phyloP scores from a whole-genome alignment of 2,113 vertebrate species.

The Podiceps cristatus region DNA sequence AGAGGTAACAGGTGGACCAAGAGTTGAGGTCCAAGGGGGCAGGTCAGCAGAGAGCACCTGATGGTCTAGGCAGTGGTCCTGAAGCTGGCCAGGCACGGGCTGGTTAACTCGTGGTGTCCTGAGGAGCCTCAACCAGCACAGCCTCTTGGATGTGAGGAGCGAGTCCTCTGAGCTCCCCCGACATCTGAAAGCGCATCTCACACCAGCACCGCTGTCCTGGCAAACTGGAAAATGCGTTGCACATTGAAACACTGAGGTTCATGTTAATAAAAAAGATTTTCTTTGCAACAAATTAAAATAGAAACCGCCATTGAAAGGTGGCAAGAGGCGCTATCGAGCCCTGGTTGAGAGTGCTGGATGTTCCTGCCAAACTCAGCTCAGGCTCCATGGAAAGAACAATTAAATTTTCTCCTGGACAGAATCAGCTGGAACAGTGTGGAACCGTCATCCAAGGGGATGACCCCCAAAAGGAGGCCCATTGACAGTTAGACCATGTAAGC shows the following conservation, averaged over 20 bases:
- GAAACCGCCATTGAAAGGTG: not conserved
- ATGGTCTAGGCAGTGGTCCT: not conserved
- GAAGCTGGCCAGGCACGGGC: not conserved
- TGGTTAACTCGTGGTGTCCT: not conserved
- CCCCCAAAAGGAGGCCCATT: not conserved
- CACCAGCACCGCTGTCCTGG: not conserved
- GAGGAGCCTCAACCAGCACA: not conserved
- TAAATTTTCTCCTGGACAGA: not conserved
- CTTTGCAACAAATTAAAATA: not conserved
- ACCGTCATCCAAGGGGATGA: not conserved
- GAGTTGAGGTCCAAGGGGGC: not conserved
- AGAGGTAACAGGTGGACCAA: not conserved
- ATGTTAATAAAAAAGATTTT: not conserved
- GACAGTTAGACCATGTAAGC: not conserved
- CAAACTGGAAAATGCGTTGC: not conserved
- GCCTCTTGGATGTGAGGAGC: not conserved
- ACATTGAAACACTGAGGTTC: not conserved
- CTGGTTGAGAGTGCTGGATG: not conserved
- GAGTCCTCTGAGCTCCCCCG: not conserved
- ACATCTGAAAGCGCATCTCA: not conserved
- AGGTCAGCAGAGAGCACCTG: fast-evolving
- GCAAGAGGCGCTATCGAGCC: not conserved
- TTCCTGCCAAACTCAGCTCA: not conserved
- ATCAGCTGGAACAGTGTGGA: not conserved
- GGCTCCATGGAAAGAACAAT: not conserved